These are phyloP conservation scores for Cirrhinus mrigala DNA, from an alignment of 2,797 vertebrate genomes.

Conservation along the genomic window DNA sequence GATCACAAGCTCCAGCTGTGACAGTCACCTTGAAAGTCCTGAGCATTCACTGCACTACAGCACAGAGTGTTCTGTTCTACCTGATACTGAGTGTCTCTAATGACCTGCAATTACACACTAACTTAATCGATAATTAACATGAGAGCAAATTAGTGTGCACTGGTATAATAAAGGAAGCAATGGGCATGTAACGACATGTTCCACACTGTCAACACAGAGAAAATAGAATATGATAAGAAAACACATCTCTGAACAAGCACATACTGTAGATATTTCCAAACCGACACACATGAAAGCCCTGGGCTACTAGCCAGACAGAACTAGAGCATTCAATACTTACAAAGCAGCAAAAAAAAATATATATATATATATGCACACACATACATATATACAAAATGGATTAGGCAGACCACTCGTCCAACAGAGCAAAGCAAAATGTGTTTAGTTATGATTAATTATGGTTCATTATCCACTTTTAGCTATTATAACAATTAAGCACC, in stretches of 20 bases:
- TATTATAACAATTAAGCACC: background rate
- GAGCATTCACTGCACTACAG: conserved; percentile 1
- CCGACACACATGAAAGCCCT: conserved; percentile 1
- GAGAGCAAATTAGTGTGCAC: background rate
- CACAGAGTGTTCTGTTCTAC: conserved; percentile 13
- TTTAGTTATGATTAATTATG: background rate
- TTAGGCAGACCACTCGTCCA: background rate
- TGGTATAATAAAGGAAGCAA: background rate
- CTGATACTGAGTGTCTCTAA: conserved; percentile 2
- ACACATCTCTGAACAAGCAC: conserved; percentile 16
- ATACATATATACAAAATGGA: background rate
- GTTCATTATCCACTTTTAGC: background rate
- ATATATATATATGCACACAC: background rate
- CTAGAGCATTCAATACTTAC: conserved; percentile 2
- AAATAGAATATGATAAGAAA: background rate
- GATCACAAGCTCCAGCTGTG: conserved; percentile 27
- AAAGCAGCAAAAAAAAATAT: background rate
- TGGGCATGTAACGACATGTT: background rate
- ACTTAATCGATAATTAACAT: conserved; percentile 15
- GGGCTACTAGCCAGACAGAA: conserved; percentile 25
- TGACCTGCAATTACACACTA: background rate
- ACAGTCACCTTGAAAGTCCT: conserved; percentile 53
- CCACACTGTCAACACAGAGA: background rate
- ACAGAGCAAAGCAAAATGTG: background rate
- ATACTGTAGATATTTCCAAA: background rate